Evolutionary conservation across 2,888 invertebrate species (phyloP).

Genomic region (Subacronicta megacephala): DNA sequence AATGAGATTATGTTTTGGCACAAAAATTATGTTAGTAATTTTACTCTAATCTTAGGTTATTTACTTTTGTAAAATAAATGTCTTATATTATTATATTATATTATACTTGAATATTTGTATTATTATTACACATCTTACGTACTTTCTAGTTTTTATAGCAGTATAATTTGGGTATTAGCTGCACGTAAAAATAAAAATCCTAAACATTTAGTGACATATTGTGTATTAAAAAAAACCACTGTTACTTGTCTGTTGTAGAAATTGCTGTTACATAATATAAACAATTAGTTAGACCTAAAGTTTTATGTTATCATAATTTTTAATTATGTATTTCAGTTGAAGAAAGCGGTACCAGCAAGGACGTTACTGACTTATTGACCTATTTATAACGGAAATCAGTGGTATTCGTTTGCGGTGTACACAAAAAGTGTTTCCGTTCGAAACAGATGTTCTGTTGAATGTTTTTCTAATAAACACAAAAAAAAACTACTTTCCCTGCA

Average conservation of each 20-base stretch:
- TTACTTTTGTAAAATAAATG: background rate
- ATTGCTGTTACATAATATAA: background rate
- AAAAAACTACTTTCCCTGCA: constrained; percentile 66
- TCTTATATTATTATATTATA: too few species aligned
- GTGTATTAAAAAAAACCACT: too few species aligned
- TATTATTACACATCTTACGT: too few species aligned
- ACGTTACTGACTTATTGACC: constrained; percentile 75
- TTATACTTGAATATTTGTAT: too few species aligned
- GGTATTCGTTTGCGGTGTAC: constrained; percentile 69
- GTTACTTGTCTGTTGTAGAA: too few species aligned
- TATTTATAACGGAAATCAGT: constrained; percentile 82
- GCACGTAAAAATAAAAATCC: too few species aligned
- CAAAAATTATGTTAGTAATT: background rate
- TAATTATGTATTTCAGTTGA: background rate
- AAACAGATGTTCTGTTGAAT: constrained; percentile 73
- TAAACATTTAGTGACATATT: too few species aligned
- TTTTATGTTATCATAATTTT: too few species aligned
- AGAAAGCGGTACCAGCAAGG: background rate
- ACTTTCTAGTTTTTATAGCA: too few species aligned
- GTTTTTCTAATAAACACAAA: constrained; percentile 61
- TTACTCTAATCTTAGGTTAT: background rate
- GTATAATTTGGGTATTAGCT: too few species aligned
- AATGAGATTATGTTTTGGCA: constrained; percentile 14
- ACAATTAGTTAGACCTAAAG: too few species aligned
- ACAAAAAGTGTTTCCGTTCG: constrained; percentile 82